Percentiles rank a stretch among this genome's conserved stretches.
These are phyloP conservation scores for Calliscelio sp. DNA, from an alignment of 2,888 invertebrate genomes.

Conservation along the genomic window DNA sequence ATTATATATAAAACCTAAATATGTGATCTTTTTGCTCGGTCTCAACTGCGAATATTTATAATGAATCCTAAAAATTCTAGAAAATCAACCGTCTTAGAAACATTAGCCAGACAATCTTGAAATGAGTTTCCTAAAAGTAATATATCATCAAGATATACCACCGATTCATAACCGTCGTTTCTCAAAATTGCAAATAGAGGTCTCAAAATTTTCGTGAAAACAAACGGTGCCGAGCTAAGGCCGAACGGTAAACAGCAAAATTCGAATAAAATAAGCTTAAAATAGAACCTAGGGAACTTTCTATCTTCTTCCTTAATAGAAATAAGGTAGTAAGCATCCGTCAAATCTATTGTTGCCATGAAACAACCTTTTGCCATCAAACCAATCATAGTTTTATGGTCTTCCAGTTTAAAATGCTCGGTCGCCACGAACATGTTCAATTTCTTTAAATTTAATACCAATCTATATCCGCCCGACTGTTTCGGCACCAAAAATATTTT, in stretches of 20 bases:
- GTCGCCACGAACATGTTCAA: constrained; percentile 59
- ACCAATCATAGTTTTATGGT: constrained; percentile 42
- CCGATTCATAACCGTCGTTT: constrained; percentile 16
- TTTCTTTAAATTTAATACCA: constrained; percentile 58
- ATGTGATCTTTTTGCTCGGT: too few relatives aligned
- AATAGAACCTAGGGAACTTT: constrained; percentile 71
- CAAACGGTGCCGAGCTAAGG: constrained; percentile 64
- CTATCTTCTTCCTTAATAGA: constrained; percentile 38
- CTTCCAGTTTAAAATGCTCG: constrained; percentile 68
- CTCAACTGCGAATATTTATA: too few relatives aligned
- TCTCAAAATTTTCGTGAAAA: constrained; percentile 72
- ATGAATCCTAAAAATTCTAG: constrained; percentile 5
- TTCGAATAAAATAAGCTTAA: constrained; percentile 54
- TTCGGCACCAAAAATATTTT: constrained; percentile 56
- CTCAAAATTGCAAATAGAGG: constrained; percentile 61
- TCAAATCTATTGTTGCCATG: constrained; percentile 55
- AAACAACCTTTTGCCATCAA: constrained; percentile 36
- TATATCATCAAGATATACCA: constrained; percentile 72
- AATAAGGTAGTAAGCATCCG: constrained; percentile 59
- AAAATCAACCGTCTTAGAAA: background rate
- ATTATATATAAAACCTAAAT: too few relatives aligned
- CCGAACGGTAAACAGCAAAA: constrained; percentile 71
- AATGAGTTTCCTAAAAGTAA: constrained; percentile 10
- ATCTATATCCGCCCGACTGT: constrained; percentile 41
- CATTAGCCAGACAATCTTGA: background rate